Conservation (phyloP, 2,888 invertebrate genomes). For the Salticus scenicus region DNA sequence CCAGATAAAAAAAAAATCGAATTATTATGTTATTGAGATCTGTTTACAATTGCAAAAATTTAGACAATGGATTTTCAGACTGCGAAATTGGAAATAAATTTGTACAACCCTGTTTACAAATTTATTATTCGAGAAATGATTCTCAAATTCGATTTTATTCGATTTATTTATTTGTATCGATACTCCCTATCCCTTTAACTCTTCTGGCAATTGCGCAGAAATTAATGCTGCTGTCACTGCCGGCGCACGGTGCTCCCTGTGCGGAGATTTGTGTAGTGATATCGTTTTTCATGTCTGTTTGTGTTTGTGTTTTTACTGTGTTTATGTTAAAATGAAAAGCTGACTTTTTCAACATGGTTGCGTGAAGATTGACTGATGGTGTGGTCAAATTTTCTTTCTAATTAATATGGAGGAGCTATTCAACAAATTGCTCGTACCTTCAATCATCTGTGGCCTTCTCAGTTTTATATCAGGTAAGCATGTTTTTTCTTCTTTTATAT, state of each 20-base stretch:
- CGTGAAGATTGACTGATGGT: conserved; percentile 53
- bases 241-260: conserved; percentile 54
- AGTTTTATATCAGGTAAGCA: conserved; percentile 62
- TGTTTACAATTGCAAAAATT: too few relatives aligned
- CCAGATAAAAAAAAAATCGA: too few relatives aligned
- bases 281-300: conserved; percentile 51
- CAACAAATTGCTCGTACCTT: conserved; percentile 56
- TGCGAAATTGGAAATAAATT: too few relatives aligned
- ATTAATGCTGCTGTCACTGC: not conserved
- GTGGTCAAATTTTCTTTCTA: conserved; percentile 39
- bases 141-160: too few relatives aligned
- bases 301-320: conserved; percentile 56
- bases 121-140: too few relatives aligned
- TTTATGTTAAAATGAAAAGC: conserved; percentile 49
- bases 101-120: too few relatives aligned
- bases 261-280: conserved; percentile 56
- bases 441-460: conserved; percentile 67
- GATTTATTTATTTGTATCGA: too few relatives aligned
- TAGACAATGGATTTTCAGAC: too few relatives aligned
- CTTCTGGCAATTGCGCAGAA: conserved; percentile 26
- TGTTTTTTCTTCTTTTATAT: not conserved
- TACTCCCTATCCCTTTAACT: not conserved
- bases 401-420: conserved; percentile 59
- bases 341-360: conserved; percentile 46
- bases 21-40: too few relatives aligned